phyloP scores from a whole-genome alignment of 1,140 invertebrate species.

The Hesperophylax magnus region DNA sequence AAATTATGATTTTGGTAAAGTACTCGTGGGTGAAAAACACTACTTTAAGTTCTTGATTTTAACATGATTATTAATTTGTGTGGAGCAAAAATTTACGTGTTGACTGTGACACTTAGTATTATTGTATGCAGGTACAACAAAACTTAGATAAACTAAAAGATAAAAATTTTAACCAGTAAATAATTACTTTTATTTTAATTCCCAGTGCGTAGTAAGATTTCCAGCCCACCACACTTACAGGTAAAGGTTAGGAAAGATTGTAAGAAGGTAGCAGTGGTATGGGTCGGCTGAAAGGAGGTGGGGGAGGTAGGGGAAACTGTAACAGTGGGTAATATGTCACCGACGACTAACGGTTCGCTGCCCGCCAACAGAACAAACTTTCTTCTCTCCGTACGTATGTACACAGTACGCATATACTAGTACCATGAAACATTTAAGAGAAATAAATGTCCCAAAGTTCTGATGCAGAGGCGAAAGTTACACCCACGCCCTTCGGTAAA shows the following conservation, averaged over 20 bases:
- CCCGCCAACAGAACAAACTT: conserved; percentile 46
- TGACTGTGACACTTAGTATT: no score
- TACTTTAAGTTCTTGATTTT: no score
- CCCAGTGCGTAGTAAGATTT: no score
- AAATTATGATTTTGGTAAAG: no score
- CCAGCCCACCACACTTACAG: neutral
- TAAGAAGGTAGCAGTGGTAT: neutral
- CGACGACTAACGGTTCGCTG: conserved; percentile 45
- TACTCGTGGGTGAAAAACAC: no score
- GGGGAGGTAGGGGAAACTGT: neutral
- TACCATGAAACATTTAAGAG: conserved; percentile 26
- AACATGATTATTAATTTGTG: no score
- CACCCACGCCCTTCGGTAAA: conserved; percentile 18
- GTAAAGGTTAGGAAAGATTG: neutral
- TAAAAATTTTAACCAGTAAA: no score
- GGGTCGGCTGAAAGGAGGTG: neutral
- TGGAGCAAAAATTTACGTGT: no score
- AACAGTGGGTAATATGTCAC: conserved; percentile 49
- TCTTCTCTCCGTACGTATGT: conserved; percentile 1
- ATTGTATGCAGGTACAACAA: no score
- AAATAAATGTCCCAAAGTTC: conserved; percentile 39
- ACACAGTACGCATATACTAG: neutral
- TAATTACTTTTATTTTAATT: no score
- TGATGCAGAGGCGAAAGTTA: conserved; percentile 18
- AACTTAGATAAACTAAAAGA: no score